Conservation (phyloP, 53 echinoderm and acorn worm genomes). For the Zoroaster sp. region DNA sequence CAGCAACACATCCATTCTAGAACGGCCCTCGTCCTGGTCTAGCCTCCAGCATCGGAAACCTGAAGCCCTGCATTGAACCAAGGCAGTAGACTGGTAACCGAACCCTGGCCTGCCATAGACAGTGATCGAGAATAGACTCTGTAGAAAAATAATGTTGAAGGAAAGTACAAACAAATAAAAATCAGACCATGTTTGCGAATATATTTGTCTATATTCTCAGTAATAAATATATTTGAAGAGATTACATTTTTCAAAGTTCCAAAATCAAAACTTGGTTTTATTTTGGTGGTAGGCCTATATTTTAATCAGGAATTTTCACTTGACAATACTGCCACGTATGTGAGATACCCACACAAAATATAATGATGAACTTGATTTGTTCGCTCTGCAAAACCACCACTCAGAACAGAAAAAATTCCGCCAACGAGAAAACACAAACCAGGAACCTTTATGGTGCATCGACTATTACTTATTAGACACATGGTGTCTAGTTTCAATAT, state of each 20-base stretch:
- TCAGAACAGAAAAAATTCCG: not conserved
- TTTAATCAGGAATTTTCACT: too few species aligned
- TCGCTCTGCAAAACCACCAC: too few species aligned
- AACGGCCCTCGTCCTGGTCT: slow-evolving; percentile 10
- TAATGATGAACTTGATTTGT: too few species aligned
- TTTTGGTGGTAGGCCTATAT: too few species aligned
- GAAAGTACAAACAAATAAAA: not conserved
- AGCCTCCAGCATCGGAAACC: slow-evolving; percentile 36
- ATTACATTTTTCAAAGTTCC: too few species aligned
- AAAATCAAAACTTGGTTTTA: too few species aligned
- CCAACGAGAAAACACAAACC: not conserved
- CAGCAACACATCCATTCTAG: slow-evolving; percentile 12
- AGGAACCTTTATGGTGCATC: not conserved
- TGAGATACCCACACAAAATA: too few species aligned
- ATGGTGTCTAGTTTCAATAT: slow-evolving; percentile 19
- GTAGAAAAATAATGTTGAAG: not conserved
- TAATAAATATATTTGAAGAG: too few species aligned
- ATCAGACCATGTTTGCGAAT: too few species aligned
- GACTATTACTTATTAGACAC: not conserved
- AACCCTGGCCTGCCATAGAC: slow-evolving; percentile 25
- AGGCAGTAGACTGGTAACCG: slow-evolving; percentile 55
- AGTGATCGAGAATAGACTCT: slow-evolving; percentile 14
- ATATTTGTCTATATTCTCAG: too few species aligned
- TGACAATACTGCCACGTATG: too few species aligned
- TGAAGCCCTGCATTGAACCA: slow-evolving; percentile 51